phyloP scores from a whole-genome alignment of 2,797 vertebrate species.

The Sardinella longiceps region DNA sequence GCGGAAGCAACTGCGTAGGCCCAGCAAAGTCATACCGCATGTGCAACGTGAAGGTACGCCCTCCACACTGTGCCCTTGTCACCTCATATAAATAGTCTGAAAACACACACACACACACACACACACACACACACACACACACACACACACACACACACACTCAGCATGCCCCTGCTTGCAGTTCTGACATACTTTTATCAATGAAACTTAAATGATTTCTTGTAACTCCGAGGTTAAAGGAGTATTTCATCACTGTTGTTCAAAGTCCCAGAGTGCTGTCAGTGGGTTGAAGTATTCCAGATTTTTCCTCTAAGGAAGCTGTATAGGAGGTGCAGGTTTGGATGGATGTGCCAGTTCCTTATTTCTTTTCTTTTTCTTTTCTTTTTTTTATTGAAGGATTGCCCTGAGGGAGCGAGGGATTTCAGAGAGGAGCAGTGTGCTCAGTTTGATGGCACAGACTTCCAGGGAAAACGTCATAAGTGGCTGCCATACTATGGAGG shows the following conservation, averaged over 20 bases:
- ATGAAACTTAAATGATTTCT: neutral
- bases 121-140: neutral
- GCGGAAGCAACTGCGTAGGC: slow-evolving; percentile 86
- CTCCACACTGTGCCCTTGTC: slow-evolving; percentile 15
- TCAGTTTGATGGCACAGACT: slow-evolving; percentile 84
- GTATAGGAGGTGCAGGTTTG: neutral
- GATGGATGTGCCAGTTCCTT: neutral
- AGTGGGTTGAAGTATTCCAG: no score
- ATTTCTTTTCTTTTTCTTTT: neutral
- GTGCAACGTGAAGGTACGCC: slow-evolving; percentile 87
- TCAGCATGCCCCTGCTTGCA: slow-evolving; percentile 32
- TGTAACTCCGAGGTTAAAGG: no score
- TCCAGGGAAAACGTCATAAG: slow-evolving; percentile 87
- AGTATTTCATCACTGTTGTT: no score
- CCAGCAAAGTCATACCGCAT: slow-evolving; percentile 82
- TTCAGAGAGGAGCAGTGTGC: slow-evolving; percentile 94
- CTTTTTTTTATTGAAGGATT: slow-evolving; percentile 74
- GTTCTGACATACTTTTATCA: neutral
- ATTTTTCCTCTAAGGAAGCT: neutral
- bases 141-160: neutral
- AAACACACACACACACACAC: neutral
- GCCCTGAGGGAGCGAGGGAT: slow-evolving; percentile 84
- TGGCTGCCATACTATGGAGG: slow-evolving; percentile 96
- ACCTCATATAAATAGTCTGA: neutral
- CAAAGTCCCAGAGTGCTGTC: no score